phyloP scores from a whole-genome alignment of 2,888 invertebrate genomes.

The Lordiphosa fenestrarum region DNA sequence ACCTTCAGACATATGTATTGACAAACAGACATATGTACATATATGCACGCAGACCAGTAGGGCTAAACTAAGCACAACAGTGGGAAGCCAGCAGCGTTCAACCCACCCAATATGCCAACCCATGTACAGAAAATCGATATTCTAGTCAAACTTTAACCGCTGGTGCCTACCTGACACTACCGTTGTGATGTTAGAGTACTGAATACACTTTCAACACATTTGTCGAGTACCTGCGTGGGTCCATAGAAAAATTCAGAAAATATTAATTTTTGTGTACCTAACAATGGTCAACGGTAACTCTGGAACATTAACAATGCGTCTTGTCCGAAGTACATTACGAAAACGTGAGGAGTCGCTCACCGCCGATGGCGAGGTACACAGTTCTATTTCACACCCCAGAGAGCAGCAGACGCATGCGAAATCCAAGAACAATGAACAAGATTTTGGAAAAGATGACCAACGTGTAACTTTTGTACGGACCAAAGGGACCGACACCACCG shows the following conservation, averaged over 20 bases:
- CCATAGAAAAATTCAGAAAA: slow-evolving; percentile 19
- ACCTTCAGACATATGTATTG: not conserved
- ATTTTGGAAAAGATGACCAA: slow-evolving; percentile 46
- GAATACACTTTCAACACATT: slow-evolving; percentile 32
- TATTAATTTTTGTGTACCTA: slow-evolving; percentile 17
- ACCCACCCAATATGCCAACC: slow-evolving; percentile 48
- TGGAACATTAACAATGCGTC: slow-evolving; percentile 92
- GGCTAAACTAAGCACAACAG: slow-evolving; percentile 4
- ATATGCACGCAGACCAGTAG: slow-evolving; percentile 4
- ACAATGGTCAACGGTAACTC: slow-evolving; percentile 89
- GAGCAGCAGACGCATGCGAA: slow-evolving; percentile 18
- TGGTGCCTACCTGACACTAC: slow-evolving; percentile 21
- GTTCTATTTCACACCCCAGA: slow-evolving; percentile 22
- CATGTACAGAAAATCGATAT: slow-evolving; percentile 55
- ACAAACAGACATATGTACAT: not conserved
- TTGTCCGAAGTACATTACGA: slow-evolving; percentile 94
- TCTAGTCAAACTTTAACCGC: slow-evolving; percentile 43
- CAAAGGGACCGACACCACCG: slow-evolving; percentile 43
- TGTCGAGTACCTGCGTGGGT: slow-evolving; percentile 15
- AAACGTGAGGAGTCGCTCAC: slow-evolving; percentile 89
- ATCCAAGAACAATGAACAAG: slow-evolving; percentile 39
- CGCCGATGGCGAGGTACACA: slow-evolving; percentile 13
- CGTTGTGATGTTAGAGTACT: slow-evolving; percentile 32
- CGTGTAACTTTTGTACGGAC: slow-evolving; percentile 61
- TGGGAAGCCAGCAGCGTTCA: slow-evolving; percentile 21